These are phyloP conservation scores for Ascaphus truei DNA, from an alignment of 2,113 vertebrate species.

Conservation along the genomic window DNA sequence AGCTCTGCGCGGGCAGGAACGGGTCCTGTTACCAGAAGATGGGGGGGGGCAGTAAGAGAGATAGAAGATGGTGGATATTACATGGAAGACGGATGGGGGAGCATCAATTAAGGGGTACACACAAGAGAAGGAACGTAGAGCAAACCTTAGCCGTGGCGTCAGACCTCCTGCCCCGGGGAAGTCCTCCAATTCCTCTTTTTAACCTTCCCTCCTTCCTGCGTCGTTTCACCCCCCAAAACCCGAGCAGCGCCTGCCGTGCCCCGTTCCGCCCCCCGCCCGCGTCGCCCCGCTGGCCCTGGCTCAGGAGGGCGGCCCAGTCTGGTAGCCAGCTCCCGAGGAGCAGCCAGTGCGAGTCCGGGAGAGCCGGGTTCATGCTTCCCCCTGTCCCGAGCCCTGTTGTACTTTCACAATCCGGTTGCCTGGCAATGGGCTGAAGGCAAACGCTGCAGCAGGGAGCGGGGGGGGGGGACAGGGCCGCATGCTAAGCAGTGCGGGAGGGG, in stretches of 20 bases:
- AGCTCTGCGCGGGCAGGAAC: no score
- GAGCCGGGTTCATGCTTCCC: conserved; percentile 29
- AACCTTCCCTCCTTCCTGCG: conserved; percentile 13
- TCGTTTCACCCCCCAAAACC: neutral
- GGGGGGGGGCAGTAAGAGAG: no score
- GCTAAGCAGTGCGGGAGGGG: conserved; percentile 31
- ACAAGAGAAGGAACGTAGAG: no score
- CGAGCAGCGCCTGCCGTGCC: neutral
- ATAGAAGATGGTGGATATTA: no score
- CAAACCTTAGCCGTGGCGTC: conserved; percentile 27
- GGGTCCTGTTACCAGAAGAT: no score
- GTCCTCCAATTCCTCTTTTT: conserved; percentile 26
- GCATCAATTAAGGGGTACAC: no score
- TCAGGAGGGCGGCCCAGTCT: conserved; percentile 10
- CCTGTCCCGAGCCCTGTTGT: conserved; percentile 18
- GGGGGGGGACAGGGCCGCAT: conserved; percentile 1
- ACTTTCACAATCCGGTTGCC: conserved; percentile 34
- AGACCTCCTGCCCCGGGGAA: neutral
- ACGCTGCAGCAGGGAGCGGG: conserved; percentile 7
- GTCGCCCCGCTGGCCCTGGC: neutral
- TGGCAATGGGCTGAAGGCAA: conserved; percentile 29
- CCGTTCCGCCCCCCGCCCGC: neutral
- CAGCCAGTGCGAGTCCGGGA: conserved; percentile 1
- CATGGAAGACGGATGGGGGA: no score
- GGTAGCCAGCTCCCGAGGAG: conserved; percentile 10